Evolutionary conservation across 2,797 vertebrate species (phyloP).

Genomic region (Pipistrellus pygmaeus): DNA sequence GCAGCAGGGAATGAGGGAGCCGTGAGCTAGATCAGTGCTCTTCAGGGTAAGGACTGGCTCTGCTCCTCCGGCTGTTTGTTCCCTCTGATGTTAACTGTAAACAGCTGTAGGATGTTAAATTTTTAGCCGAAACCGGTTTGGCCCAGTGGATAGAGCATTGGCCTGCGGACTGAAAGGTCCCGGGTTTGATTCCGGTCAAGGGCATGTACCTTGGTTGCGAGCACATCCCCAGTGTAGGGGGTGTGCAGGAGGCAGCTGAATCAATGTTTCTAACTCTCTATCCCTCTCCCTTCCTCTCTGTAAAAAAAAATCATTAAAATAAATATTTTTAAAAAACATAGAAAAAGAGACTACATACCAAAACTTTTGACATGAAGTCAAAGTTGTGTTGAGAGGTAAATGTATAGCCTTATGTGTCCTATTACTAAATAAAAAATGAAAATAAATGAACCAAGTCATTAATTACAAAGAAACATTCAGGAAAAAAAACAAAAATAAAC

Average conservation of each 20-base stretch:
- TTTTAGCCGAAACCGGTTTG: neutral
- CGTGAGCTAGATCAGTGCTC: neutral
- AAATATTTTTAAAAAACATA: too few relatives aligned
- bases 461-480: conserved; percentile 65
- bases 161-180: too few relatives aligned
- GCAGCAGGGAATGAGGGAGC: neutral
- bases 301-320: too few relatives aligned
- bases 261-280: too few relatives aligned
- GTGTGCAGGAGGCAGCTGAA: too few relatives aligned
- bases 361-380: conserved; percentile 70
- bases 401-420: conserved; percentile 57
- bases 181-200: too few relatives aligned
- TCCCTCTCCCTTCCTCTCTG: too few relatives aligned
- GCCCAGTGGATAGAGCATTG: too few relatives aligned
- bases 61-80: neutral
- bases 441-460: conserved; percentile 67
- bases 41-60: neutral
- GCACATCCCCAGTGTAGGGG: too few relatives aligned
- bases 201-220: too few relatives aligned
- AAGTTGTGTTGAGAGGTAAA: conserved; percentile 67
- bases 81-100: neutral
- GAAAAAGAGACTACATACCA: conserved; percentile 26
- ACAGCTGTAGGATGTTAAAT: neutral
- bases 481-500: conserved; percentile 59
- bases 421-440: conserved; percentile 74